phyloP scores from a whole-genome alignment of 2,888 invertebrate species.

The Nemoura dubitans region DNA sequence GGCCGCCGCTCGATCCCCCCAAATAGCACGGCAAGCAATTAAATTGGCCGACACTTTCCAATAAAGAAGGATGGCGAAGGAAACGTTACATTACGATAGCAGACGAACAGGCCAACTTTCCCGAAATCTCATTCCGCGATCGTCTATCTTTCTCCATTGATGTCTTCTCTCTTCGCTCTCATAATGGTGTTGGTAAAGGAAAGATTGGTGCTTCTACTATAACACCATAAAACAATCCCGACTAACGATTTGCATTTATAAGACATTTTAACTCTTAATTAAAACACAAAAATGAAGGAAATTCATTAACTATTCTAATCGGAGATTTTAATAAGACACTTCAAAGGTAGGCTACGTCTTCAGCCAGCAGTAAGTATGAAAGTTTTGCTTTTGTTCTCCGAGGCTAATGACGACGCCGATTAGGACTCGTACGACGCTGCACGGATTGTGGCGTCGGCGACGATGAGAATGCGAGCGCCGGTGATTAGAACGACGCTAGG shows the following conservation, averaged over 20 bases:
- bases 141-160: conserved; percentile 31
- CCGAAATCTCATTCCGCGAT: conserved; percentile 50
- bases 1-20: conserved; percentile 40
- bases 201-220: neutral
- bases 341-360: neutral
- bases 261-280: conserved; percentile 35
- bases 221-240: conserved; percentile 32
- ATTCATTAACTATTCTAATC: conserved; percentile 31
- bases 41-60: conserved; percentile 51
- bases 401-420: conserved; percentile 9
- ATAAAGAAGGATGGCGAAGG: conserved; percentile 48
- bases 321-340: conserved; percentile 27
- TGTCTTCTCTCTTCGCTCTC: neutral
- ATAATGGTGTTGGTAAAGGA: conserved; percentile 8
- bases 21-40: conserved; percentile 48
- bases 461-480: neutral
- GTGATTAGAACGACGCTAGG: neutral
- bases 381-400: conserved; percentile 38
- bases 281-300: conserved; percentile 37
- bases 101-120: conserved; percentile 47
- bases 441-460: neutral
- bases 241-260: conserved; percentile 36
- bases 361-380: conserved; percentile 9
- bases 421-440: neutral
- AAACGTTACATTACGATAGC: conserved; percentile 21